These are phyloP conservation scores for Achlya flavicornis DNA, from an alignment of 2,888 invertebrate genomes.

Conservation along the genomic window DNA sequence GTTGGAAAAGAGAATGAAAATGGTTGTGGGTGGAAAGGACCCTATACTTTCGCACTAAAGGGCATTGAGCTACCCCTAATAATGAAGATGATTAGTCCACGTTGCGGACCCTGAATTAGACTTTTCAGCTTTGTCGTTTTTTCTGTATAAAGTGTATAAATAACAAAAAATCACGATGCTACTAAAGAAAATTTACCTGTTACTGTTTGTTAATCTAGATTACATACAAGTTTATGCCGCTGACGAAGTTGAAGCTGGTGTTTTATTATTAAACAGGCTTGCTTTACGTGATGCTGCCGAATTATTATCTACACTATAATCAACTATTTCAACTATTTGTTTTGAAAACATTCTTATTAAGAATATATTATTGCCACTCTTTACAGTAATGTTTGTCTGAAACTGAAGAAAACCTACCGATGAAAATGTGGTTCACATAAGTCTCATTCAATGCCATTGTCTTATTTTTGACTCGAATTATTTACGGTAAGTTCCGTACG, in stretches of 20 bases:
- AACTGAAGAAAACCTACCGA: background rate
- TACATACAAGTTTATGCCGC: background rate
- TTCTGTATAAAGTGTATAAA: too few relatives aligned
- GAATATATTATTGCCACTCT: background rate
- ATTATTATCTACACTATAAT: background rate
- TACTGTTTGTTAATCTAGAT: background rate
- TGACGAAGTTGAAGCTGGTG: background rate
- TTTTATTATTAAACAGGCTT: background rate
- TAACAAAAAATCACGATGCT: background rate
- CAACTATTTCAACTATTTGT: background rate
- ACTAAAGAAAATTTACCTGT: background rate
- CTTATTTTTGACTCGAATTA: background rate
- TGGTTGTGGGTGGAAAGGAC: too few relatives aligned
- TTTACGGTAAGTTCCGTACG: background rate
- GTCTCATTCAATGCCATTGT: background rate
- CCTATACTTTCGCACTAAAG: too few relatives aligned
- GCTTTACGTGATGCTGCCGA: background rate
- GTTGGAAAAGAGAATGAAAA: too few relatives aligned
- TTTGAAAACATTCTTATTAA: background rate
- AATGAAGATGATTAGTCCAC: too few relatives aligned
- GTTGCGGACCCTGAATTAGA: too few relatives aligned
- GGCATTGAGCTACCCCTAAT: too few relatives aligned
- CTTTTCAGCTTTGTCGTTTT: too few relatives aligned
- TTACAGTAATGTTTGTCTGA: background rate
- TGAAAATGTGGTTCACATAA: background rate